Evolutionary conservation across 2,888 invertebrate species (phyloP).

Genomic region (Pandemis heparana): DNA sequence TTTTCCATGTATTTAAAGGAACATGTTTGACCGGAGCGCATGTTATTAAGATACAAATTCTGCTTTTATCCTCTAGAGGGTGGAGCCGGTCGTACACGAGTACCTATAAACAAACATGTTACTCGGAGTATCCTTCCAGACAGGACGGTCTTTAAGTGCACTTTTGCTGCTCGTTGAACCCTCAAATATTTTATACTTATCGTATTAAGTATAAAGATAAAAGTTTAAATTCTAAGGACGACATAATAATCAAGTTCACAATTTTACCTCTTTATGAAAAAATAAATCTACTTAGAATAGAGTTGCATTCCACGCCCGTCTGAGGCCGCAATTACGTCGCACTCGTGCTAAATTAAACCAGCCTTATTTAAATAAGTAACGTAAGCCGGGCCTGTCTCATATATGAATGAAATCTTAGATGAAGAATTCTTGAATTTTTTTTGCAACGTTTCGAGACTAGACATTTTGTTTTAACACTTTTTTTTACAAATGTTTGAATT

Average conservation of each 20-base stretch:
- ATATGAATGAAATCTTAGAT: conserved; percentile 9
- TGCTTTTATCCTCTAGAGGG: conserved; percentile 18
- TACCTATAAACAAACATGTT: conserved; percentile 28
- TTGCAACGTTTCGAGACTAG: too few species aligned
- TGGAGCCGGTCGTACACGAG: neutral
- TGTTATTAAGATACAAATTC: conserved; percentile 31
- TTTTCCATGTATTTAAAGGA: conserved; percentile 19
- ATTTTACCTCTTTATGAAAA: conserved; percentile 14
- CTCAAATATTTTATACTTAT: conserved; percentile 2
- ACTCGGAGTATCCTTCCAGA: conserved; percentile 14
- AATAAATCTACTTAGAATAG: conserved; percentile 12
- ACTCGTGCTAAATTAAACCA: conserved; percentile 22
- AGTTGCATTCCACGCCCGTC: conserved; percentile 11
- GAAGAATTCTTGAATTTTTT: neutral
- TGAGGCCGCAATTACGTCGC: conserved; percentile 26
- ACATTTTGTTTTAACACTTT: too few species aligned
- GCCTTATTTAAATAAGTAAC: conserved; percentile 34
- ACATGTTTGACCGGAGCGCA: conserved; percentile 15
- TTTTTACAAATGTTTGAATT: too few species aligned
- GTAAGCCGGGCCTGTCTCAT: neutral
- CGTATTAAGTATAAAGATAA: neutral
- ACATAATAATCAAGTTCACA: conserved; percentile 4
- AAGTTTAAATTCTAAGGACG: neutral
- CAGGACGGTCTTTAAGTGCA: conserved; percentile 23
- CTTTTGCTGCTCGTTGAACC: conserved; percentile 17